phyloP scores from a whole-genome alignment of 2,113 vertebrate species.

The Pantherophis guttatus region DNA sequence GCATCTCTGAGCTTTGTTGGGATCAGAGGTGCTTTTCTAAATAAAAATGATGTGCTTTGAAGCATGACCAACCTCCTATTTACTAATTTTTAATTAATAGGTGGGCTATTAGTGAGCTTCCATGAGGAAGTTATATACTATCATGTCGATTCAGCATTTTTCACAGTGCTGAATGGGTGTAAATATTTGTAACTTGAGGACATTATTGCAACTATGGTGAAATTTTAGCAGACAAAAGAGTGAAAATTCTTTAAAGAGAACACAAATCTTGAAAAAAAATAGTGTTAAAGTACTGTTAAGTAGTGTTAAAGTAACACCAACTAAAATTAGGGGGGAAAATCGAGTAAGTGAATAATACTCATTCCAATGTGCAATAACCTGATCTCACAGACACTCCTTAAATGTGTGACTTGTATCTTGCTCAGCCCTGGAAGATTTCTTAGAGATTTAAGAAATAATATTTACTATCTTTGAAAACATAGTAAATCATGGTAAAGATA shows the following conservation, averaged over 20 bases:
- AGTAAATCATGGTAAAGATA: background rate
- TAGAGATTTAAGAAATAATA: constrained; percentile 13
- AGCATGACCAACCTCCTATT: background rate
- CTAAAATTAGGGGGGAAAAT: background rate
- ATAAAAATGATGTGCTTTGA: background rate
- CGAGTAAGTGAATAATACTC: constrained; percentile 18
- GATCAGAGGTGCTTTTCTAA: background rate
- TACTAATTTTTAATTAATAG: background rate
- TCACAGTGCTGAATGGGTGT: constrained; percentile 50
- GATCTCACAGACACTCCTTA: constrained; percentile 25
- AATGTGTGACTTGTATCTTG: constrained; percentile 4
- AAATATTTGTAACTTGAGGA: constrained; percentile 25
- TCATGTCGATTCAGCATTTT: constrained; percentile 30
- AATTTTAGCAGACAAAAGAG: background rate
- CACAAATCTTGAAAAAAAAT: constrained; percentile 10
- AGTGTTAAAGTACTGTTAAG: constrained; percentile 23
- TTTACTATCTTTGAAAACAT: constrained; percentile 41
- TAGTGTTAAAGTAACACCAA: constrained; percentile 31
- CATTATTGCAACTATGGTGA: constrained; percentile 1
- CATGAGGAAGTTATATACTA: background rate
- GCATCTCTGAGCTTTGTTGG: background rate
- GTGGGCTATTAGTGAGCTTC: background rate
- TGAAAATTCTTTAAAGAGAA: constrained; percentile 11
- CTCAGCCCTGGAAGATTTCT: constrained; percentile 5
- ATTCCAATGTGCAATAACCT: constrained; percentile 12